Base-by-base conservation (phyloP, 2,888 invertebrate genomes). In the Cephus pygmeus region DNA sequence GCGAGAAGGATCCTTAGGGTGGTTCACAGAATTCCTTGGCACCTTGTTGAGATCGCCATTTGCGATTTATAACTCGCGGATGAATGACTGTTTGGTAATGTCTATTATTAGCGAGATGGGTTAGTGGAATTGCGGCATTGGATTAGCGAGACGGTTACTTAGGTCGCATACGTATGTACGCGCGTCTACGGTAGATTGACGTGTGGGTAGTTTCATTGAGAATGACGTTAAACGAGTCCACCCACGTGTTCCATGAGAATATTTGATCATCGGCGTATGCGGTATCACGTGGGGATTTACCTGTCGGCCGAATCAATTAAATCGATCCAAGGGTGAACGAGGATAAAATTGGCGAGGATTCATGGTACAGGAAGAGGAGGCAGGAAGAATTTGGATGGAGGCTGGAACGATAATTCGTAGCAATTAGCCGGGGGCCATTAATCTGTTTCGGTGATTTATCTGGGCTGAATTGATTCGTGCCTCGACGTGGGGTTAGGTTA, bases 361-460 rank as follows among this genome's bases (percentile, higher is more conserved):
- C 56, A 23, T 56, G 56, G 56, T 6, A 23, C 56, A 23, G 56
- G 56, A 56, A 56, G 56, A 56, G 23, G 56, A 23, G 56, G 56
- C 9, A 56, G 56, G 23, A 56, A 56, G 56, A 56, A 56, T 56
- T 56, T 6, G 56, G 56, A 56, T 23, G 56, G 56, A 56, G 23
- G 56, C 56, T 15, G 56, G 56, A 56, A 56, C 56, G 56, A 56
- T 56, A 56, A 56, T 56, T 56, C 56, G 56, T 56, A 56, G 84
- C 85, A 85, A 85, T 85, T 85, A 85, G 85, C 77, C 82, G 84
- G 83, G 79, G 79, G 83, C 84, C 84, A 85, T 84, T 84, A 84
- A 84, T 85, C 80, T 84, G 80, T 85, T 85, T 85, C 84, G 80
- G 83, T 85, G 83, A 85, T 85, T 56, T 56, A 56, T 56, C 56